Evolutionary conservation across 2,113 vertebrate species (phyloP).

Genomic region (Toxotes jaculatrix): DNA sequence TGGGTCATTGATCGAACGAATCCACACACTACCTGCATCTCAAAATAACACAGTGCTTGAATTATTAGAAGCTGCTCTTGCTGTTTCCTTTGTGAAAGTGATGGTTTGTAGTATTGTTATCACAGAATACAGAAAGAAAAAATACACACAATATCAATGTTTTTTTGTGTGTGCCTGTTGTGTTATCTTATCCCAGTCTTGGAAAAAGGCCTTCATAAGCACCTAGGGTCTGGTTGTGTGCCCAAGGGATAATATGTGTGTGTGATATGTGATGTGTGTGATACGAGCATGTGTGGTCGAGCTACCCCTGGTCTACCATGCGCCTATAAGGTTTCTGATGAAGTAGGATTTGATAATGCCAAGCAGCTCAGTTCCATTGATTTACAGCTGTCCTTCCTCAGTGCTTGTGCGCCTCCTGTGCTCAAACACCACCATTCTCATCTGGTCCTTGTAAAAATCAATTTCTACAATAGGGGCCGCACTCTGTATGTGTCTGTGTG

Average conservation of each 20-base stretch:
- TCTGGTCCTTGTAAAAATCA: constrained; percentile 70
- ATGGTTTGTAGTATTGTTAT: neutral
- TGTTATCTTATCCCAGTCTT: neutral
- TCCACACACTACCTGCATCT: neutral
- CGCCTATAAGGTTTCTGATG: constrained; percentile 29
- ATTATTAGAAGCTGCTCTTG: neutral
- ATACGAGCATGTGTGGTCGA: neutral
- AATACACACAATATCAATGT: neutral
- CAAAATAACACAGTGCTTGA: constrained; percentile 1
- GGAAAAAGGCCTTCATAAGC: neutral
- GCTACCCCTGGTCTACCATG: neutral
- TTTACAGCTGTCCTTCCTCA: constrained; percentile 63
- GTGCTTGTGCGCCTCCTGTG: constrained; percentile 30
- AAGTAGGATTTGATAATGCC: constrained; percentile 59
- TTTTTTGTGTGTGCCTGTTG: neutral
- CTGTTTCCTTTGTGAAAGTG: neutral
- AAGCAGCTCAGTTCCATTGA: constrained; percentile 62
- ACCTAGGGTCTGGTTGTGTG: neutral
- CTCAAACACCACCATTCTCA: constrained; percentile 51
- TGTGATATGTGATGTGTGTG: neutral
- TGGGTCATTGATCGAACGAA: constrained; percentile 14
- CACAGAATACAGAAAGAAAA: neutral
- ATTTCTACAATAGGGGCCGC: constrained; percentile 13
- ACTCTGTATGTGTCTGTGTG: neutral
- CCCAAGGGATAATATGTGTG: neutral